Conservation (phyloP, 1,140 invertebrate species). For the Cecropterus lyciades region DNA sequence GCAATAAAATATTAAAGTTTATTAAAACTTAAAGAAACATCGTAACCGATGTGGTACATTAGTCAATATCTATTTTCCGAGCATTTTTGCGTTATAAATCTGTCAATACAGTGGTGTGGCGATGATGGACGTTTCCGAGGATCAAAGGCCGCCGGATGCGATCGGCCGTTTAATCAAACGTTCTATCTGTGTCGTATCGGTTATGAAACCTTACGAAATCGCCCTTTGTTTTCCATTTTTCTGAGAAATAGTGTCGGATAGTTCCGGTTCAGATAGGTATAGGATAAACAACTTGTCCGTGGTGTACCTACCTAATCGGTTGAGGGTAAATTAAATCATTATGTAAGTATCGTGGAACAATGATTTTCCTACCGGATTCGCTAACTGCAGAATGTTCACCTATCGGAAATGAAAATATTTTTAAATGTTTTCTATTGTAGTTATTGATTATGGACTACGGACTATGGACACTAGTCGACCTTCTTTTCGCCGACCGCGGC, state of each 20-base stretch:
- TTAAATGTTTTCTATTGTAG: too few species aligned
- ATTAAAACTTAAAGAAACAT: slow-evolving; percentile 21
- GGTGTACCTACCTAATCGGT: too few species aligned
- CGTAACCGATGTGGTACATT: slow-evolving; percentile 24
- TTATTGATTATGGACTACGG: too few species aligned
- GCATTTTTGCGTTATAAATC: slow-evolving; percentile 51
- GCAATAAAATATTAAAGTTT: slow-evolving; percentile 32
- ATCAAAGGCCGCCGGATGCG: slow-evolving; percentile 48
- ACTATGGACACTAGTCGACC: too few species aligned
- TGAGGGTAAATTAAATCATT: too few species aligned
- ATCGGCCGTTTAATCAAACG: slow-evolving; percentile 29
- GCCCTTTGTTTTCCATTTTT: slow-evolving; percentile 21
- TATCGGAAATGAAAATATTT: too few species aligned
- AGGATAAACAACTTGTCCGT: too few species aligned
- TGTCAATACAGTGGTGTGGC: slow-evolving; percentile 51
- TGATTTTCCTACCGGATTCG: too few species aligned
- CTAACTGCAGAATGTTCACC: too few species aligned
- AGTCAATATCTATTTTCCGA: slow-evolving; percentile 36
- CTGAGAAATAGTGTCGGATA: background rate
- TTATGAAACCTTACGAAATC: slow-evolving; percentile 25
- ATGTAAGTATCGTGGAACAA: too few species aligned
- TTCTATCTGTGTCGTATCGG: slow-evolving; percentile 21
- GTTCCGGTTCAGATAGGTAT: too few species aligned
- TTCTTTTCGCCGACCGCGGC: too few species aligned
- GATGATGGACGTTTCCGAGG: slow-evolving; percentile 56